Evolutionary conservation across 2,888 invertebrate genomes (phyloP).

Genomic region (Eremobia ochroleuca): DNA sequence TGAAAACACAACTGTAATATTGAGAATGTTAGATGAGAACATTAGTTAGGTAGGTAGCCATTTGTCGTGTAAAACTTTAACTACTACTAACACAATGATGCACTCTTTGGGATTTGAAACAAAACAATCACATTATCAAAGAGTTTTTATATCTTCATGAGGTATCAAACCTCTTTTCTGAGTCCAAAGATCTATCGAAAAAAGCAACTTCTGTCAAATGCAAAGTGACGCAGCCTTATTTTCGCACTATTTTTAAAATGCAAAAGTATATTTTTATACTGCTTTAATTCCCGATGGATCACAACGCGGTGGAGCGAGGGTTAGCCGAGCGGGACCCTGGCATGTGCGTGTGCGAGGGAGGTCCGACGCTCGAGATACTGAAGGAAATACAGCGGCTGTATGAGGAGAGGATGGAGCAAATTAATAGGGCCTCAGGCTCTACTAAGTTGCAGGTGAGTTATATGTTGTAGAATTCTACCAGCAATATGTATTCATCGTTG

Average conservation of each 20-base stretch:
- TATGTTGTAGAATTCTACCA: neutral
- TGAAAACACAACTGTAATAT: neutral
- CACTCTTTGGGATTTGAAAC: neutral
- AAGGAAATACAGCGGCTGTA: constrained; percentile 92
- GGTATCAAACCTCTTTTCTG: constrained; percentile 25
- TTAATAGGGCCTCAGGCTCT: constrained; percentile 86
- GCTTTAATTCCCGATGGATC: constrained; percentile 69
- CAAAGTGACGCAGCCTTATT: constrained; percentile 54
- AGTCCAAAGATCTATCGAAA: neutral
- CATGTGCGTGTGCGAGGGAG: constrained; percentile 73
- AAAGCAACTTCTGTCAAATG: constrained; percentile 12
- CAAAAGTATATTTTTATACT: constrained; percentile 32
- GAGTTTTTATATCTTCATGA: neutral
- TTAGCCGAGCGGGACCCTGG: constrained; percentile 72
- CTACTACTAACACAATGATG: neutral
- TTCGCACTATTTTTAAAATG: constrained; percentile 59
- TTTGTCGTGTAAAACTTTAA: neutral
- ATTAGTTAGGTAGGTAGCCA: too few species aligned
- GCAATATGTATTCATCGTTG: neutral
- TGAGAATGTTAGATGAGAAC: neutral
- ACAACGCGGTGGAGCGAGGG: constrained; percentile 73
- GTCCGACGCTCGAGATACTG: constrained; percentile 87
- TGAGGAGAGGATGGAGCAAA: constrained; percentile 90
- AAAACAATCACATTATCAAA: neutral
- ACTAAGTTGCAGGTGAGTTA: constrained; percentile 78